phyloP scores from a whole-genome alignment of 1,140 invertebrate genomes.

The Brachionus angularis region DNA sequence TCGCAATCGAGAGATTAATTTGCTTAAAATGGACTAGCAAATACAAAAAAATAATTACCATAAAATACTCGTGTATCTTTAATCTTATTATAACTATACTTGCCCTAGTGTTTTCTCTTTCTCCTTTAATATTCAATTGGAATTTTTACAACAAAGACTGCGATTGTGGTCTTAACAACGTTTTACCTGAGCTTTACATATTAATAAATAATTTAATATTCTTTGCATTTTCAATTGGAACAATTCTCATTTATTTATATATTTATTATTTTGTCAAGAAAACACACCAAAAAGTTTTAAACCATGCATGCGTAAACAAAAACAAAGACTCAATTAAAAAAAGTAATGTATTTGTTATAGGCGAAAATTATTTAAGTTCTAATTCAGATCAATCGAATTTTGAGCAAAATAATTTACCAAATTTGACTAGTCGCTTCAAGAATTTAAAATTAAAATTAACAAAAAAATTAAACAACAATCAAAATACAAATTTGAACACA shows the following conservation, averaged over 20 bases:
- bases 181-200: not conserved
- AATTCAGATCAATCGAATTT: not conserved
- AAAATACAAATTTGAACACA: too few relatives aligned
- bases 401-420: not conserved
- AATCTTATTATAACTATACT: not conserved
- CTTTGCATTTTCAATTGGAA: not conserved
- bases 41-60: conserved; percentile 17
- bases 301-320: not conserved
- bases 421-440: not conserved
- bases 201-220: conserved; percentile 15
- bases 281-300: not conserved
- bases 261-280: conserved; percentile 21
- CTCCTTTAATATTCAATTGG: conserved; percentile 10
- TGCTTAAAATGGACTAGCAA: not conserved
- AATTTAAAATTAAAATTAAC: not conserved
- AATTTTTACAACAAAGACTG: not conserved
- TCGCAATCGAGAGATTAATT: conserved; percentile 16
- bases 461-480: not conserved
- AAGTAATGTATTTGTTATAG: conserved; percentile 4
- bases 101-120: not conserved
- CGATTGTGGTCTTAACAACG: conserved; percentile 15
- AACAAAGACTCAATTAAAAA: not conserved
- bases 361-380: conserved; percentile 1
- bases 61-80: not conserved
- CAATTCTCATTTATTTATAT: not conserved